Percentiles rank a stretch among this genome's conserved stretches.
Evolutionary conservation across 2,888 invertebrate species (phyloP).

Genomic region (Drosophila percnosoma): DNA sequence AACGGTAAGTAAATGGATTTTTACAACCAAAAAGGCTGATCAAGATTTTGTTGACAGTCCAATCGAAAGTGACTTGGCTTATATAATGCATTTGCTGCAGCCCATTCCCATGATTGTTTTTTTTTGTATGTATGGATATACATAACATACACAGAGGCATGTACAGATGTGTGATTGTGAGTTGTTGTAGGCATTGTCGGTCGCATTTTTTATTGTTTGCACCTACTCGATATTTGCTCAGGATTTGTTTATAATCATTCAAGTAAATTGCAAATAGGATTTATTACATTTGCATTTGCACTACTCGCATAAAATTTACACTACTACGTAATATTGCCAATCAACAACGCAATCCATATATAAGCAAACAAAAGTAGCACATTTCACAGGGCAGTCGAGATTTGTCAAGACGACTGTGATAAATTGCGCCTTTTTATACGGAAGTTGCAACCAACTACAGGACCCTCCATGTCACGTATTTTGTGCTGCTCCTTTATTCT

Average conservation of each 20-base stretch:
- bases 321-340: conserved; percentile 24
- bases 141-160: not conserved
- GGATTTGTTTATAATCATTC: conserved; percentile 70
- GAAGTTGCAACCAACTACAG: not conserved
- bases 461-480: not conserved
- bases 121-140: not conserved
- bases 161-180: not conserved
- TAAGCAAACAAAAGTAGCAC: conserved; percentile 8
- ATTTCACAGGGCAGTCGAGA: conserved; percentile 27
- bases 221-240: conserved; percentile 15
- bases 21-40: conserved; percentile 6
- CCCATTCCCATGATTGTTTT: conserved; percentile 12
- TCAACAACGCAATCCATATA: not conserved
- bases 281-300: conserved; percentile 5
- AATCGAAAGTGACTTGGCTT: conserved; percentile 32
- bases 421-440: conserved; percentile 31
- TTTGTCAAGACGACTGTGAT: conserved; percentile 22
- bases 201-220: conserved; percentile 23
- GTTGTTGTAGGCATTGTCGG: conserved; percentile 15
- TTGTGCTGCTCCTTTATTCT: not conserved
- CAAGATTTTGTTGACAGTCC: conserved; percentile 9
- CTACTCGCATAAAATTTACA: conserved; percentile 17
- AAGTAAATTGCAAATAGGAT: conserved; percentile 14
- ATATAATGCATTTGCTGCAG: conserved; percentile 43
- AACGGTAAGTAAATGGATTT: conserved; percentile 45